Evolutionary conservation across 2,797 vertebrate genomes (phyloP), one percentile per base, ranked within the genome.

Genomic region (Hephaestus fuliginosus): DNA sequence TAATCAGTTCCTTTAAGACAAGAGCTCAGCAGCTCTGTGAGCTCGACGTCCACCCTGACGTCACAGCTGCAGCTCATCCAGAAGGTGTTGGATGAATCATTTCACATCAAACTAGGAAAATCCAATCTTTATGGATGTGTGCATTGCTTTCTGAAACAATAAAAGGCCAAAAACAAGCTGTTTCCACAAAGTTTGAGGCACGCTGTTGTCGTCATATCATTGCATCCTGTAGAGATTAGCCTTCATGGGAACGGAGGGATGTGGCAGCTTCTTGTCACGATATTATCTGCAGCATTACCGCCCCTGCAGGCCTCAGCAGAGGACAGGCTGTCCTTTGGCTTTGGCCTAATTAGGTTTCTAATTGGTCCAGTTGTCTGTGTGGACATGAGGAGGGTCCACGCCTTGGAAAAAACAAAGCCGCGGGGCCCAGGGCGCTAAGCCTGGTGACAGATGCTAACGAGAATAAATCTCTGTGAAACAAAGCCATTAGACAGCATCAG

Each of bases 381-480:
- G 64, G 80, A 56, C 76, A 82, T 36, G 69, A 65, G 12, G 76
- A 73, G 73, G 76, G 78, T 82, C 72, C 58, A 36, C 30, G 46
- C 67, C 58, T 25, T 0, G 15, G 25, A 25, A 25, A 68, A 76
- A 79, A 92, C 88, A 90, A 90, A 91, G 81, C 86, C 69, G 12
- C 0, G 9, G 67, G 44, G 75, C 72, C 66, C 8, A 25, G 6
- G 56, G 70, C 22, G 53, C 83, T 90, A 82, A 91, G 85, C 83
- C 82, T 52, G 76, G 88, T 58, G 79, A 88, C 93, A 94, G 91
- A 94, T 91, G 90, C 91, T 88, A 91, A 84, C 74, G 1, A 63
- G 76, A 83, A 83, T 90, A 90, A 92, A 92, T 90, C 88, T 88
- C 53, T 22, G 82, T 9, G 81, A 57, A 75, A 86, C 82, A 90